These are phyloP conservation scores for Drosophila kanapiae DNA, from an alignment of 1,140 invertebrate genomes.

Conservation along the genomic window DNA sequence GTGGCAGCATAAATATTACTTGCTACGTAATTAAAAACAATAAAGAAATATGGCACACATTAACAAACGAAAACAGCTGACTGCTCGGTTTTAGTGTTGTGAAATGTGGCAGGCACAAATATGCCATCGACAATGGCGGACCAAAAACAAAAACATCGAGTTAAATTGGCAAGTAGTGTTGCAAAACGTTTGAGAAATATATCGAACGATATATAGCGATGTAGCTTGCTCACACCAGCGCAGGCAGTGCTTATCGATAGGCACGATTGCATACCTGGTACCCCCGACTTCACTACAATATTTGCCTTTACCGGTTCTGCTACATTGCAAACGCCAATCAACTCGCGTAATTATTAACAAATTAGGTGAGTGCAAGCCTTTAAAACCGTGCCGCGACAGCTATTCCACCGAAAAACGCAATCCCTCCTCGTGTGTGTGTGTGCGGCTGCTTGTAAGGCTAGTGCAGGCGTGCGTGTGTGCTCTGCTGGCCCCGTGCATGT, in stretches of 20 bases:
- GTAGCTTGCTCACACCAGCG: background rate
- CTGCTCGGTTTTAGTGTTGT: background rate
- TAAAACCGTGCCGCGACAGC: background rate
- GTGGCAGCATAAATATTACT: background rate
- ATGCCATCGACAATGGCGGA: background rate
- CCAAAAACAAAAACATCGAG: background rate
- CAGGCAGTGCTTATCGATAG: slow-evolving; percentile 36
- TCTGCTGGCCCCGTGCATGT: slow-evolving; percentile 9
- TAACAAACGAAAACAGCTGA: background rate
- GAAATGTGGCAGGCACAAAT: background rate
- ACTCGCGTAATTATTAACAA: slow-evolving; percentile 46
- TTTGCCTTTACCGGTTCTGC: slow-evolving; percentile 57
- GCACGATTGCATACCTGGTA: slow-evolving; percentile 42
- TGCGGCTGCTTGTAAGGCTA: slow-evolving; percentile 4
- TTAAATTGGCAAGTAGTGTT: background rate
- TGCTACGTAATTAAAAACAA: background rate
- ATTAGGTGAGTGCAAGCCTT: slow-evolving; percentile 42
- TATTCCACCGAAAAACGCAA: slow-evolving; percentile 8
- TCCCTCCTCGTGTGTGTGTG: slow-evolving; percentile 21
- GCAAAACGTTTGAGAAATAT: background rate
- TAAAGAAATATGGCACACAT: background rate
- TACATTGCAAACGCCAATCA: slow-evolving; percentile 44
- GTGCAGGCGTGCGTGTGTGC: slow-evolving; percentile 35
- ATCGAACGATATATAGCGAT: slow-evolving; percentile 2
- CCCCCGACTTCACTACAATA: slow-evolving; percentile 47